A percentile compares a stretch with the other conserved stretches of the same genome.
Evolutionary conservation across 2,113 vertebrate genomes (phyloP).

Genomic region (Harpagus bidentatus): DNA sequence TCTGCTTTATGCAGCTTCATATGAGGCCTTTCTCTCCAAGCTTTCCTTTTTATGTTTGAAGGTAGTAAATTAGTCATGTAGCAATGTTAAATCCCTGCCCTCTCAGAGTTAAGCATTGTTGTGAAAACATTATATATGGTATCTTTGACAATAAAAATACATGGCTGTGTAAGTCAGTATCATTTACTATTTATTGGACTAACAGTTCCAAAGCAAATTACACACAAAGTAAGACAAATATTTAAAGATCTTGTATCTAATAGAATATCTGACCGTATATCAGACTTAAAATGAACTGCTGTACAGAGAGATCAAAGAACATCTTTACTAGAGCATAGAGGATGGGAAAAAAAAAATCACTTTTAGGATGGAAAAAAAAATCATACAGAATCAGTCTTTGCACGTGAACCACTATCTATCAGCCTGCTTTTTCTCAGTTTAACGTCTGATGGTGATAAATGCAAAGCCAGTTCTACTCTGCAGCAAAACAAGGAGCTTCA

Average conservation of each 20-base stretch:
- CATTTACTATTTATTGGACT: constrained; percentile 7
- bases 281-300: constrained; percentile 31
- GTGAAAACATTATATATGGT: background rate
- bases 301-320: constrained; percentile 18
- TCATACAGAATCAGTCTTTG: background rate
- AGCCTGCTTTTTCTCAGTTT: background rate
- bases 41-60: constrained; percentile 6
- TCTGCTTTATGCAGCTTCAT: background rate
- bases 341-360: background rate
- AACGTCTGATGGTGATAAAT: background rate
- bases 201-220: constrained; percentile 64
- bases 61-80: constrained; percentile 48
- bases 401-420: background rate
- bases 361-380: background rate
- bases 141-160: constrained; percentile 2
- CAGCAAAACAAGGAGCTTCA: background rate
- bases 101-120: constrained; percentile 31
- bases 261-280: constrained; percentile 20
- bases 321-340: constrained; percentile 7
- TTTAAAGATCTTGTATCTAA: constrained; percentile 53
- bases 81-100: constrained; percentile 33
- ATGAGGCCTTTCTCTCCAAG: constrained; percentile 34
- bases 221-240: constrained; percentile 26
- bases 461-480: background rate
- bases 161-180: background rate